Evolutionary conservation across 2,888 invertebrate genomes (phyloP).

Genomic region (Rhogogaster chlorosoma): DNA sequence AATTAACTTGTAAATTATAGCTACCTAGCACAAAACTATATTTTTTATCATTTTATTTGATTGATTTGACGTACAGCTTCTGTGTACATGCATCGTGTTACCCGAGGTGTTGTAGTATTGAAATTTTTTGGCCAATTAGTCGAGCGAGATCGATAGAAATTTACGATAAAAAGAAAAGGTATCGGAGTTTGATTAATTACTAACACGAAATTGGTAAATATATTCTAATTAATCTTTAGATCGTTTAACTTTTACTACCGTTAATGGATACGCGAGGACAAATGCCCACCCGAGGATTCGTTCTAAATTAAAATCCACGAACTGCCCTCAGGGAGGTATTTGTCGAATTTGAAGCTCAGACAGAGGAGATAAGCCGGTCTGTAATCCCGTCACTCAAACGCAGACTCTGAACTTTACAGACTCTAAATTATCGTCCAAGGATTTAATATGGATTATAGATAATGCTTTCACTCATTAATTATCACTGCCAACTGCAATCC

Average conservation of each 20-base stretch:
- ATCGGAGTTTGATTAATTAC: conserved; percentile 23
- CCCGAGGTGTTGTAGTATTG: neutral
- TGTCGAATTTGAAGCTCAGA: conserved; percentile 1
- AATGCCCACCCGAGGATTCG: neutral
- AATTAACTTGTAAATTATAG: neutral
- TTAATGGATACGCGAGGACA: neutral
- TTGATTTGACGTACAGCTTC: neutral
- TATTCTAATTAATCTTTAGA: neutral
- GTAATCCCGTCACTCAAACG: conserved; percentile 27
- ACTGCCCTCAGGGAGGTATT: conserved; percentile 16
- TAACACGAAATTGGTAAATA: neutral
- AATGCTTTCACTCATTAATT: conserved; percentile 35
- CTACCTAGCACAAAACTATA: neutral
- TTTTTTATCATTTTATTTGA: neutral
- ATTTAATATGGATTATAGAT: conserved; percentile 35
- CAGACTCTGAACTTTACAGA: conserved; percentile 18
- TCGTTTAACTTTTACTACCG: neutral
- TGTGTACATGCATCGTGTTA: neutral
- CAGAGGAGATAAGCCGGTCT: conserved; percentile 26
- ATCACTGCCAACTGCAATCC: conserved; percentile 14
- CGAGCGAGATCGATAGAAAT: neutral
- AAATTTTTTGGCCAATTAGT: conserved; percentile 17
- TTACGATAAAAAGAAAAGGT: neutral
- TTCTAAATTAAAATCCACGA: neutral
- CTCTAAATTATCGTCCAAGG: conserved; percentile 15